Base-by-base conservation (phyloP, 2,797 vertebrate species). In the Myotis planiceps region DNA sequence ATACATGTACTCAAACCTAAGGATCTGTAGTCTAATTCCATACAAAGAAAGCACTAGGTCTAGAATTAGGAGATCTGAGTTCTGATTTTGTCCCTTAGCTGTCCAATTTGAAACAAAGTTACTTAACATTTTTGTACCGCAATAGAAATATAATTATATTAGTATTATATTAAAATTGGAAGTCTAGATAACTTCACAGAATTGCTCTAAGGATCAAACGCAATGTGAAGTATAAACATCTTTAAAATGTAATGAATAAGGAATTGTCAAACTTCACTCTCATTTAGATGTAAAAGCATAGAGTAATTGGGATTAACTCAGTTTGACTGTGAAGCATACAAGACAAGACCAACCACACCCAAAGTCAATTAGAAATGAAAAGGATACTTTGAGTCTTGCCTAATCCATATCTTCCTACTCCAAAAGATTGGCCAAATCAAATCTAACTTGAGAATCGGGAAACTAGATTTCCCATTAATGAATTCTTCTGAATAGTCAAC, bases 221-320 rank as follows among this genome's bases (percentile, higher is more conserved):
- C 86, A 76, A 83, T 82, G 39, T 79, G 15, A 95, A 47, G 14
- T 45, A 76, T 55, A 96, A 89, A 71, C 27, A 12, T 45, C 60
- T 89, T 91, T 55, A 37, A 92, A 75, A 90, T 58, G n/a, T 92
- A 53, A 91, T 66, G 32, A 95, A 27, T 71, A 93, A 68, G 58
- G 15, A 79, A 84, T 92, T 80, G 66, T 76, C 45, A 45, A 94
- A 88, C 47, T 74, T 87, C 19, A 74, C 45, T 51, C 37, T 95
- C 63, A 78, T 53, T 83, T 80, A 37, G 6, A 74, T 45, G 47
- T 82, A 94, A 94, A 92, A 71, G 45, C 47, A 76, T 6, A 32
- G 45, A 94, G 34, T 71, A 94, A 88, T 63, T 29, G 81, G 78
- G n/a, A 63, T 15, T 80, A 65, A 51, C 84, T 69, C 71, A 51